Conservation (phyloP, 1,140 invertebrate genomes). For the Apocrypta bakeri region DNA sequence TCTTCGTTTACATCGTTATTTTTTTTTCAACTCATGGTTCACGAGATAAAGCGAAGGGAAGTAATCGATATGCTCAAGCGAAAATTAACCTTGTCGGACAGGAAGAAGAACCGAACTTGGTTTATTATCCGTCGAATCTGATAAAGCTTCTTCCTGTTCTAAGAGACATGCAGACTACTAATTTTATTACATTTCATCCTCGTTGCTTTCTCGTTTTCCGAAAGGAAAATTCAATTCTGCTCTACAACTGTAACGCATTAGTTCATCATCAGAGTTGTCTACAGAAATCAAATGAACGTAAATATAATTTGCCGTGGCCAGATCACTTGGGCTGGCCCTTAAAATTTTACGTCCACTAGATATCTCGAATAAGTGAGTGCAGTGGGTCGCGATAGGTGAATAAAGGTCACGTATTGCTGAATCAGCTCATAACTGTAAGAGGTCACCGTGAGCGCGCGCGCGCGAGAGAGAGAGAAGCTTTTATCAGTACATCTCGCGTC, state of each 20-base stretch:
- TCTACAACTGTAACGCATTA: not conserved
- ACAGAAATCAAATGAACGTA: not conserved
- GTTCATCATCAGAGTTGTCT: not conserved
- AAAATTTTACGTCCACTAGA: not conserved
- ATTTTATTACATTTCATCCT: not conserved
- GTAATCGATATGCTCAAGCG: not conserved
- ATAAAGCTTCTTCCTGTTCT: not conserved
- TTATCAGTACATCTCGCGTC: not conserved
- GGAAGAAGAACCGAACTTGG: not conserved
- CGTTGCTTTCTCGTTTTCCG: not conserved
- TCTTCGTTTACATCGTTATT: not conserved
- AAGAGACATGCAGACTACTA: not conserved
- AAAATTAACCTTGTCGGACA: not conserved
- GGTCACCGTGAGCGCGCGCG: not conserved
- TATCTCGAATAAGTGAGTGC: not conserved
- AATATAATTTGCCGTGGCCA: not conserved
- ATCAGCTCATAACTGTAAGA: conserved; percentile 21
- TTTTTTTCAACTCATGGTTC: not conserved
- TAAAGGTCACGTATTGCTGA: conserved; percentile 37
- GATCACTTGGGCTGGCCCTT: not conserved
- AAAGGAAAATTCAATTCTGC: too few species aligned
- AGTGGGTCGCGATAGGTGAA: conserved; percentile 15
- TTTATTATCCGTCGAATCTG: not conserved
- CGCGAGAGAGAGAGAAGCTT: not conserved
- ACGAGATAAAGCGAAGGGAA: not conserved